These are phyloP conservation scores for Lithobates pipiens DNA, from an alignment of 2,797 vertebrate genomes.

Conservation along the genomic window DNA sequence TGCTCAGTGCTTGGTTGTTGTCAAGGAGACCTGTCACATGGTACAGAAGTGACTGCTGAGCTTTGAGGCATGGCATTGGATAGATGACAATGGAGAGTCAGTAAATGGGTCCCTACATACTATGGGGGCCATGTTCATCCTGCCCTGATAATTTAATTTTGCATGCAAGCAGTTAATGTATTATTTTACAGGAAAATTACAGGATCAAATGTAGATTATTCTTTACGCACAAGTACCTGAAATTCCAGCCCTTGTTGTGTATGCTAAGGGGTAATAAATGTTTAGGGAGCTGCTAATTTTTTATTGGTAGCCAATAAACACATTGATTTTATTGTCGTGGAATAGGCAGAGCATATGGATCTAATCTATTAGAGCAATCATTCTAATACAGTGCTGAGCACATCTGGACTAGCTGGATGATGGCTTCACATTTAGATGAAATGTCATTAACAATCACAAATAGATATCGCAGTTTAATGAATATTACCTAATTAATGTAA, in stretches of 20 bases:
- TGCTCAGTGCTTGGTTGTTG: too few relatives aligned
- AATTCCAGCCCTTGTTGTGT: not conserved
- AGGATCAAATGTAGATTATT: not conserved
- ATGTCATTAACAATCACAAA: slow-evolving; percentile 60
- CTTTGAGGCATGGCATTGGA: too few relatives aligned
- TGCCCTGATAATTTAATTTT: not conserved
- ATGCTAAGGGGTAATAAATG: not conserved
- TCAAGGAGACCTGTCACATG: too few relatives aligned
- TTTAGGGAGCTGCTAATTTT: slow-evolving; percentile 23
- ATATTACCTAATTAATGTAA: slow-evolving; percentile 62
- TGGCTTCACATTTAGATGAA: slow-evolving; percentile 56
- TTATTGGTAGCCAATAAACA: slow-evolving; percentile 24
- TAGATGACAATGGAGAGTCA: too few relatives aligned
- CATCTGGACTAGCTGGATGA: slow-evolving; percentile 46
- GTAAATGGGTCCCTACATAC: too few relatives aligned
- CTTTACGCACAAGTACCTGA: not conserved
- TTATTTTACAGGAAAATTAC: not conserved
- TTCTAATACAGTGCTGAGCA: slow-evolving; percentile 32
- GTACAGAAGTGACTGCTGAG: too few relatives aligned
- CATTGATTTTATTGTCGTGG: slow-evolving; percentile 32
- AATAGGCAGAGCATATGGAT: slow-evolving; percentile 16
- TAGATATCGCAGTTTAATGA: slow-evolving; percentile 62
- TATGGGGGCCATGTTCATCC: too few relatives aligned
- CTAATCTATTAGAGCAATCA: slow-evolving; percentile 21
- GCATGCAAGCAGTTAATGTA: not conserved